Evolutionary conservation across 2,113 vertebrate species (phyloP).

Genomic region (Artemisiospiza belli): DNA sequence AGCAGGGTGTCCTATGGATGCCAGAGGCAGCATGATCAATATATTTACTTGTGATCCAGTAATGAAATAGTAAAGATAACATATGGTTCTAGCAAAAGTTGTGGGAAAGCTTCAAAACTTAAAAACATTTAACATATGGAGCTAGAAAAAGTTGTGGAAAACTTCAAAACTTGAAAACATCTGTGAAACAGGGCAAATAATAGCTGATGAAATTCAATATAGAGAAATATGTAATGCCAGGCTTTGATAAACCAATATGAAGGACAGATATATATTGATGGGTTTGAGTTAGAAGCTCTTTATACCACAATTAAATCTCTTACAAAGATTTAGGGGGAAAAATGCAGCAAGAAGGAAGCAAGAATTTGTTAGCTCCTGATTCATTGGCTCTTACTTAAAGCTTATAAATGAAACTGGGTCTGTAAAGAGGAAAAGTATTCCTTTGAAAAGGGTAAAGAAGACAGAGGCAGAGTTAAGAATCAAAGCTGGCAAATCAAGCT

Average conservation of each 20-base stretch:
- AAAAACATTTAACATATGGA: background rate
- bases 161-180: background rate
- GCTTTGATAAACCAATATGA: background rate
- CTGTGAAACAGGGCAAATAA: background rate
- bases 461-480: conserved; percentile 13
- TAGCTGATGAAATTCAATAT: background rate
- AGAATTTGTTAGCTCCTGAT: background rate
- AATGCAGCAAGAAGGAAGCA: background rate
- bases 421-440: background rate
- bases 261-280: background rate
- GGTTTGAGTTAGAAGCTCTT: background rate
- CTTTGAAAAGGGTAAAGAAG: conserved; percentile 14
- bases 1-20: background rate
- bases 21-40: background rate
- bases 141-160: background rate
- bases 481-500: background rate
- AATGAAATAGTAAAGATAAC: background rate
- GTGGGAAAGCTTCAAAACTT: background rate
- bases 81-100: background rate
- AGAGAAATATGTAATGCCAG: background rate
- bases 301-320: background rate
- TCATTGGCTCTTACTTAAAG: background rate
- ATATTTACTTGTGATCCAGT: background rate
- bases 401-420: conserved; percentile 26
- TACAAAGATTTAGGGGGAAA: background rate